Conservation (phyloP, 2,888 invertebrate species). For the Leptopilina myrica region DNA sequence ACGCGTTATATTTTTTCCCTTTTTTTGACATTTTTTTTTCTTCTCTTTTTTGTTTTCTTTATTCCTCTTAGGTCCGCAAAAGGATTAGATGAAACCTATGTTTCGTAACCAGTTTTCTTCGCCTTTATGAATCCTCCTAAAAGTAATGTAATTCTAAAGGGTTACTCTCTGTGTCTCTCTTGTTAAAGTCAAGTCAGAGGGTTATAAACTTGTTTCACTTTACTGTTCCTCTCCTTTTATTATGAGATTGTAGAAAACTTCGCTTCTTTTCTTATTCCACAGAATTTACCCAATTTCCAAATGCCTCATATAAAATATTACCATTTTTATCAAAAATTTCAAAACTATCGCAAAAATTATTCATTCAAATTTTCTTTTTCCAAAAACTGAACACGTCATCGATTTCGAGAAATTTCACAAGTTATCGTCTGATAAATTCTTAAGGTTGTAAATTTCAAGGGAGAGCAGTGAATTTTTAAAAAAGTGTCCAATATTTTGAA, state of each 20-base stretch:
- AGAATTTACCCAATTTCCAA: neutral
- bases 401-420: no score
- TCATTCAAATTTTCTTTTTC: no score
- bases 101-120: constrained; percentile 13
- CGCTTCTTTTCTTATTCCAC: neutral
- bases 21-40: neutral
- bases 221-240: neutral
- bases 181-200: constrained; percentile 9
- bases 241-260: neutral
- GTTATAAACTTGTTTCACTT: constrained; percentile 30
- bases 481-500: no score
- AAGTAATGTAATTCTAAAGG: constrained; percentile 23
- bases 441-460: no score
- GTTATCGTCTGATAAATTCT: no score
- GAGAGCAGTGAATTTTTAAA: no score
- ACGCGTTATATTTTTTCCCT: constrained; percentile 1
- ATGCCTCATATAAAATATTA: neutral
- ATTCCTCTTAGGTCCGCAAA: neutral
- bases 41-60: neutral
- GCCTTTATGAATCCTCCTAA: constrained; percentile 30
- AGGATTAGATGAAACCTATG: constrained; percentile 13
- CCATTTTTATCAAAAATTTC: neutral
- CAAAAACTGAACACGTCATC: no score
- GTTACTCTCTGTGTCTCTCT: neutral
- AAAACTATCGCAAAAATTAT: no score